Base-by-base conservation (phyloP, 2,888 invertebrate species). In the Arctia plantaginis region DNA sequence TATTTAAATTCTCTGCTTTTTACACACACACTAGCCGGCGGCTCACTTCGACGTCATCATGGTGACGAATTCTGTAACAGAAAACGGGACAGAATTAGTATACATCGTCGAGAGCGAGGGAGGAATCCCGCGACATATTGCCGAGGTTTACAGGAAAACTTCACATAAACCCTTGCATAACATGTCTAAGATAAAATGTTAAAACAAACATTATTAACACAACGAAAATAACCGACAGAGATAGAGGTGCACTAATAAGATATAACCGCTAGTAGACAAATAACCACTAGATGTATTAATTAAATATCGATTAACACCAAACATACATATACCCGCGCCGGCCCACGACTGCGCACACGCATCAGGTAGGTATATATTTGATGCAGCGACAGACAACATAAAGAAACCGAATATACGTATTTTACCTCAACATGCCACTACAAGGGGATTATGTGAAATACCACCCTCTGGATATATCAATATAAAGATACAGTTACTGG, bases 31-130 rank as follows among this genome's bases (percentile, higher is more conserved):
- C 95, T 95, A 93, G 97, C 96, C 97, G 97, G 96, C 96, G 96
- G 97, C 97, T 99, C 98, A 99, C 98, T 99, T 99, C 97, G 99
- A 99, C 97, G 99, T 99, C 99, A 99, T 99, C 99, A 99, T 99
- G 97, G 98, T 99, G 97, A 99, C 98, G 97, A 99, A 99, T 97
- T 99, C 98, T 98, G 97, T 55, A 98, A 97, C 92, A 93, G 90
- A 92, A 86, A 88, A 81, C 55, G 82, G 77, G 75, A 71, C 74
- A 4, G 66, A 78, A 87, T 92, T 86, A 92, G 86, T 79, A 35
- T 12, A 66, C 44, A 71, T 77, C 35, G 44, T 20, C 69, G 69
- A 20, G n/a, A 51, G 44, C 2, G 33, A 44, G n/a, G 0, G n/a
- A 55, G 59, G 27, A 3, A 33, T 20, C 27, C 44, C 59, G 72